Conservation (phyloP, 1,140 invertebrate species). For the Bicyclus anynana region DNA sequence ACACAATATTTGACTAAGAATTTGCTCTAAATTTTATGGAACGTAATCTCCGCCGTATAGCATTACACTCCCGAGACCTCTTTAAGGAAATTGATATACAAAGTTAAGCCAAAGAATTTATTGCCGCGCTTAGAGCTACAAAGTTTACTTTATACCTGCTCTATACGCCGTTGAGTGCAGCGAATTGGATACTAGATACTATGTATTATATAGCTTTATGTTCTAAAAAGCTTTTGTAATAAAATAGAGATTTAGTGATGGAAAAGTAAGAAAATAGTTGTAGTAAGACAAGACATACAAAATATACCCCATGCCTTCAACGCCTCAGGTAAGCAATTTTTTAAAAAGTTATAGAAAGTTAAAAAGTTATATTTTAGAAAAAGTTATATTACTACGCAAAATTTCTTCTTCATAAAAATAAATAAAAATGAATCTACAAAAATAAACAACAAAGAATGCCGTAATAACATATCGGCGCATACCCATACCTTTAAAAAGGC, state of each 20-base stretch:
- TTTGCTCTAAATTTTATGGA: slow-evolving; percentile 12
- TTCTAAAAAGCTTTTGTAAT: not conserved
- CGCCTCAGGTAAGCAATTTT: no score
- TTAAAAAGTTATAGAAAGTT: no score
- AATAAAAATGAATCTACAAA: no score
- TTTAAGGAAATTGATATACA: slow-evolving; percentile 17
- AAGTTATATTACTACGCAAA: no score
- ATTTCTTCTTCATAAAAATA: no score
- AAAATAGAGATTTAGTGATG: no score
- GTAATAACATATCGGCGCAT: no score
- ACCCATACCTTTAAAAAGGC: not conserved
- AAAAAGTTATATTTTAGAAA: no score
- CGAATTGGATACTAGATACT: not conserved
- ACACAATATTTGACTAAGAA: not conserved
- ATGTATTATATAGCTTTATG: slow-evolving; percentile 4
- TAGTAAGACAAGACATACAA: no score
- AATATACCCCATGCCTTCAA: no score
- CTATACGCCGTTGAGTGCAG: not conserved
- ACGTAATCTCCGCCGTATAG: slow-evolving; percentile 9
- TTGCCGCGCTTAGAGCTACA: slow-evolving; percentile 1
- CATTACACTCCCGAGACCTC: slow-evolving; percentile 9
- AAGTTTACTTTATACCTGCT: slow-evolving; percentile 1
- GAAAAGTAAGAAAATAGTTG: no score
- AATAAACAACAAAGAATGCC: no score
- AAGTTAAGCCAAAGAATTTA: slow-evolving; percentile 9